Base-by-base conservation (phyloP, 2,113 vertebrate genomes). In the Daubentonia madagascariensis region DNA sequence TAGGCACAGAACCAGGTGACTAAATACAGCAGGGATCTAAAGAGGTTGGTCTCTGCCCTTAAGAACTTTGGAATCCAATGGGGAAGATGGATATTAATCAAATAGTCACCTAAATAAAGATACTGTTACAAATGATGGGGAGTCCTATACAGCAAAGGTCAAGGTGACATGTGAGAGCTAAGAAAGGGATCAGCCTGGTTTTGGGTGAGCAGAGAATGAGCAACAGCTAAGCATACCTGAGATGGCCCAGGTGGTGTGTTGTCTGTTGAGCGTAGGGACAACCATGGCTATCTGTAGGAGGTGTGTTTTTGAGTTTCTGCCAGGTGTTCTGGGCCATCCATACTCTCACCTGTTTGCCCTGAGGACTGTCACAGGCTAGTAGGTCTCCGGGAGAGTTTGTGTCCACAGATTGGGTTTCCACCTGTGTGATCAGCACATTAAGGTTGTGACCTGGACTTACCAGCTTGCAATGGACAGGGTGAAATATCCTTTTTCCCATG, bases 21-120 rank as follows among this genome's bases (percentile, higher is more conserved):
- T 78, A 37, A 72, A 25, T n/a, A 32, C 16, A 50, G 20, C 8
- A 6, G 17, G 10, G 32, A 28, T 9, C 40, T 54, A 45, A 25
- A 91, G 59, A 81, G 32, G 67, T 67, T 28, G 1, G 0, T 37
- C 22, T 40, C n/a, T 67, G 3, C 57, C 52, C 35, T 92, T 45
- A 2, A 80, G 79, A 94, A 70, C 8, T 59, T 92, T 81, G 48
- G 68, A 32, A 6, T 73, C 72, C 32, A 22, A 3, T 35, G 80
- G 43, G n/a, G 52, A 70, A 72, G 35, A n/a, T 37, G 22, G 12
- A 37, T 35, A 23, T 63, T 73, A 70, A 75, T 52, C 54, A 84
- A 80, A 78, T 45, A 54, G 85, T 65, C 61, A 54, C 10, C 48
- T 65, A 80, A 96, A 37, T 75, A 85, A 70, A 86, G 16, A 50